Evolutionary conservation across 1,140 invertebrate species (phyloP).

Genomic region (Triops longicaudatus): DNA sequence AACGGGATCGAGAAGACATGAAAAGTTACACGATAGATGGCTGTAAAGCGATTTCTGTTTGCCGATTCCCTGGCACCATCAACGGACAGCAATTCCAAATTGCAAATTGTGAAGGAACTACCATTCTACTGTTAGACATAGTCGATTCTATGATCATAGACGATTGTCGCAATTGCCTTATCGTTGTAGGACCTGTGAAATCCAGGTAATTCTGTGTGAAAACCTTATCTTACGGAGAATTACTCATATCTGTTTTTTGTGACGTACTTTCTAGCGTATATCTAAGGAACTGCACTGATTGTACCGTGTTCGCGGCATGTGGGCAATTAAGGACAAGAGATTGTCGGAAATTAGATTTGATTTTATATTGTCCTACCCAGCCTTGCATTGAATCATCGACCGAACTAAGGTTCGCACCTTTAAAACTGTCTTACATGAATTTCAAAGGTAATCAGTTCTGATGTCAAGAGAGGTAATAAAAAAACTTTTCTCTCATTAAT

Average conservation of each 20-base stretch:
- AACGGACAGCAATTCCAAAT: constrained; percentile 3
- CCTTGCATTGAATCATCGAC: constrained; percentile 2
- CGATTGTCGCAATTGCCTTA: background rate
- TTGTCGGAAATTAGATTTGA: background rate
- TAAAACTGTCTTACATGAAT: background rate
- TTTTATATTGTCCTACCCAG: background rate
- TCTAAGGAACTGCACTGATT: background rate
- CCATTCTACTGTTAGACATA: background rate
- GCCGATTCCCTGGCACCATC: background rate
- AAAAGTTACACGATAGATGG: background rate
- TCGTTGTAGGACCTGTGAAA: constrained; percentile 4
- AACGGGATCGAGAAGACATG: background rate
- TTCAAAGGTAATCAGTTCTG: background rate
- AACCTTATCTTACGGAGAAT: background rate
- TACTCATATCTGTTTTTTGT: background rate
- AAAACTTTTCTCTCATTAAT: too few species aligned
- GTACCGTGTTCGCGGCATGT: background rate
- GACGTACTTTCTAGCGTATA: background rate
- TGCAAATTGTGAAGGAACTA: background rate
- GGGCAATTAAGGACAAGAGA: background rate
- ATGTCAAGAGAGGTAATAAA: background rate
- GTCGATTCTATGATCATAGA: background rate
- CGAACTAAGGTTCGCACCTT: background rate
- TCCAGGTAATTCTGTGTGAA: background rate
- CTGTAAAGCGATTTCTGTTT: background rate